Evolutionary conservation across 1,140 invertebrate species (phyloP).

Genomic region (Eurosta solidaginis): DNA sequence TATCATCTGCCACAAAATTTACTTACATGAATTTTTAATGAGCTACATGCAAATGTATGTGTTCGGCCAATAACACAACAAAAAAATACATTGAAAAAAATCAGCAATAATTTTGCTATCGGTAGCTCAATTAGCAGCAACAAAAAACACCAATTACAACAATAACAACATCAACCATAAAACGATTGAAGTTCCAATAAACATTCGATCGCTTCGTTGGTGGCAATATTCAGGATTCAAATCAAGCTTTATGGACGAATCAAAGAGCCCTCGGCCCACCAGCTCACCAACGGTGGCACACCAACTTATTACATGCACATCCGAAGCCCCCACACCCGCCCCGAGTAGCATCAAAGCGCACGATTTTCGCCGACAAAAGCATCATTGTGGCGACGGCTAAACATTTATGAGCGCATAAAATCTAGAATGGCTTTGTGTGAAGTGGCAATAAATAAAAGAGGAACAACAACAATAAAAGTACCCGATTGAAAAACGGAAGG

Average conservation of each 20-base stretch:
- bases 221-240: neutral
- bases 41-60: neutral
- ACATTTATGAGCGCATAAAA: conserved; percentile 24
- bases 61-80: neutral
- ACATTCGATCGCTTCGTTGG: conserved; percentile 2
- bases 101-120: neutral
- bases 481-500: neutral
- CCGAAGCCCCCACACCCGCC: neutral
- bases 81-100: neutral
- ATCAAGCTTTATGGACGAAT: neutral
- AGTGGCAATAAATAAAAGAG: conserved; percentile 26
- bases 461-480: neutral
- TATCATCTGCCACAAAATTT: neutral
- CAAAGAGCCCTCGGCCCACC: neutral
- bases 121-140: neutral
- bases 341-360: neutral
- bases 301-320: neutral
- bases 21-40: conserved; percentile 24
- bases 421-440: conserved; percentile 15
- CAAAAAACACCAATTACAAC: neutral
- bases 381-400: neutral
- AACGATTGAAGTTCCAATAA: conserved; percentile 8
- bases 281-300: neutral
- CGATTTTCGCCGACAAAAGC: conserved; percentile 13
- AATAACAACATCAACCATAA: neutral